Evolutionary conservation across 2,888 invertebrate genomes (phyloP).

Genomic region (Rapana venosa): DNA sequence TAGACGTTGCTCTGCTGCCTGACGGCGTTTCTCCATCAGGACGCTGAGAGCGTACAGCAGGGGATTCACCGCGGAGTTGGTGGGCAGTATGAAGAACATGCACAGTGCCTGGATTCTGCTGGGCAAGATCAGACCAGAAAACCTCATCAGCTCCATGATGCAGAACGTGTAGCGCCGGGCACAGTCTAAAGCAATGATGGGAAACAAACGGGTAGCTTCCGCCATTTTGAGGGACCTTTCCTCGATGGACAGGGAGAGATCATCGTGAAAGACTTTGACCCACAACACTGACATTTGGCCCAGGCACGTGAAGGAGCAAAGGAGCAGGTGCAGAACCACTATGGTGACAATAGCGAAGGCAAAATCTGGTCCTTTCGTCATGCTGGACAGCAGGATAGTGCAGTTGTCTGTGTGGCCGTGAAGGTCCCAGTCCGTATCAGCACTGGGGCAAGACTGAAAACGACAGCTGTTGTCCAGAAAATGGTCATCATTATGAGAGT

Average conservation of each 20-base stretch:
- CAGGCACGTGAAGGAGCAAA: not conserved
- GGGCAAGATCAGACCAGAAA: not conserved
- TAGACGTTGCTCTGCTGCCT: not conserved
- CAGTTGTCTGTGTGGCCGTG: slow-evolving; percentile 28
- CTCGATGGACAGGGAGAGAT: not conserved
- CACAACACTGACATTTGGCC: not conserved
- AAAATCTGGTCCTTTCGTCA: not conserved
- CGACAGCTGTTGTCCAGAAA: not conserved
- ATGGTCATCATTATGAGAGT: not conserved
- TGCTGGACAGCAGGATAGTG: not conserved
- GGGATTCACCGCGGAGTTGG: slow-evolving; percentile 15
- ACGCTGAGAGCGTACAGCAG: slow-evolving; percentile 5
- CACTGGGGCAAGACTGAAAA: not conserved
- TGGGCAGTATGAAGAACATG: slow-evolving; percentile 13
- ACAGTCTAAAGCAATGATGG: not conserved
- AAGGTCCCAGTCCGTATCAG: not conserved
- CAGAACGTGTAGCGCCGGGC: not conserved
- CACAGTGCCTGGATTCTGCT: not conserved
- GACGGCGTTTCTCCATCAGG: not conserved
- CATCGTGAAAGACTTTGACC: slow-evolving; percentile 1
- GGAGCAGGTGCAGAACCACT: not conserved
- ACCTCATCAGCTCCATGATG: not conserved
- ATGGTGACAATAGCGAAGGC: not conserved
- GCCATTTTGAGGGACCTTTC: slow-evolving; percentile 16
- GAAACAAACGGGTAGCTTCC: not conserved